phyloP scores from a whole-genome alignment of 2,797 vertebrate species.

The Sebastes trivittatus region DNA sequence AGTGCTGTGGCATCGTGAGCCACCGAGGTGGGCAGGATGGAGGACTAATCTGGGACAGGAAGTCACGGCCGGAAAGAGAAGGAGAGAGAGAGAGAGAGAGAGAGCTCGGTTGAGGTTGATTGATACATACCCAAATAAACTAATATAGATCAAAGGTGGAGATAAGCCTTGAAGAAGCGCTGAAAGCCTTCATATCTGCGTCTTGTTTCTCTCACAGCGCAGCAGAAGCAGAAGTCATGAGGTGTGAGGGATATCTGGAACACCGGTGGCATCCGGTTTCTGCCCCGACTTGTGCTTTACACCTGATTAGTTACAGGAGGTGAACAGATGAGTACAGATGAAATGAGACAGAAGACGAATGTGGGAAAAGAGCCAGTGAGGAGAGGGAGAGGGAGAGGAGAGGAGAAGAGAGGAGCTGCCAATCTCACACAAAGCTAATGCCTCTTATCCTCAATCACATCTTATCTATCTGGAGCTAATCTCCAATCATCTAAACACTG shows the following conservation, averaged over 20 bases:
- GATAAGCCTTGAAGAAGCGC: slow-evolving; percentile 59
- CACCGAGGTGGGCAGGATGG: slow-evolving; percentile 75
- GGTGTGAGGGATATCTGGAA: slow-evolving; percentile 68
- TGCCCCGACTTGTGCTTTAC: slow-evolving; percentile 66
- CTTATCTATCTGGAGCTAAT: slow-evolving; percentile 51
- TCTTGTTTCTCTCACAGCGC: not conserved
- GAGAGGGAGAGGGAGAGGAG: not conserved
- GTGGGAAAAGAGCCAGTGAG: slow-evolving; percentile 7
- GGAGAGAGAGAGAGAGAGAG: not conserved
- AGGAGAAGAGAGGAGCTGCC: not conserved
- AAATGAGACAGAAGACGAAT: slow-evolving; percentile 56
- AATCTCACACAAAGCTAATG: slow-evolving; percentile 30
- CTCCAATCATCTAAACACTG: slow-evolving; percentile 56
- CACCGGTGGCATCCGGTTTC: slow-evolving; percentile 72
- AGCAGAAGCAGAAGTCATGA: slow-evolving; percentile 62
- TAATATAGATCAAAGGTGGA: slow-evolving; percentile 73
- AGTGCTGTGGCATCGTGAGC: slow-evolving; percentile 82
- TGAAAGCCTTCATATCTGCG: slow-evolving; percentile 37
- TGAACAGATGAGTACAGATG: slow-evolving; percentile 58
- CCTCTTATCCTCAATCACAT: slow-evolving; percentile 56
- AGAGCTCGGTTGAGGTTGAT: slow-evolving; percentile 55
- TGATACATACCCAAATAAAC: slow-evolving; percentile 78
- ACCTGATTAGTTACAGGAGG: slow-evolving; percentile 76
- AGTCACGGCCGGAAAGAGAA: slow-evolving; percentile 70
- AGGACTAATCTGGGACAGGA: slow-evolving; percentile 79